Base-by-base conservation (phyloP, 2,797 vertebrate genomes). In the Gobionotothen gibberifrons region DNA sequence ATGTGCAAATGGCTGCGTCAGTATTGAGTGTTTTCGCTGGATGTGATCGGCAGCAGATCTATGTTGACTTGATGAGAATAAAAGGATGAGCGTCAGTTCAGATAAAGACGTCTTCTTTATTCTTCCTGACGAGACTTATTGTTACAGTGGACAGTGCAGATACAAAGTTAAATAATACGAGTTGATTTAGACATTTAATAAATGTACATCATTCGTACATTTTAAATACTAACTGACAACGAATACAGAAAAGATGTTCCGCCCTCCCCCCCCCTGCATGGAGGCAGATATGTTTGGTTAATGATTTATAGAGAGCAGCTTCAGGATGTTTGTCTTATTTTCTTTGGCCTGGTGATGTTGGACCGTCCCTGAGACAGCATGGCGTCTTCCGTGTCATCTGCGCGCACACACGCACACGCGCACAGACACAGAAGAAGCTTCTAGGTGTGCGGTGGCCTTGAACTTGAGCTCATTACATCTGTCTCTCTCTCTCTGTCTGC, bases 391-490 rank as follows among this genome's bases (percentile, higher is more conserved):
- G 22, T 46, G 67, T 82, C 76, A 44, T 55, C 19, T 51, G 44
- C 46, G 32, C 15, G 16, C 21, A 43, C 55, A 47, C 52, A 43
- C 60, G 15, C 52, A 15, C 70, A 26, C 57, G 21, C 56, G 19
- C 43, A 39, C 54, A 46, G 9, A 69, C 7, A 72, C 40, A 62
- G 40, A 14, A 47, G 57, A 40, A 48, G 62, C 73, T 63, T 69
- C 76, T 72, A 83, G 82, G 72, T 76, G 73, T 74, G 76, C 39
- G 21, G 60, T 56, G 85, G 84, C 83, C 90, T 93, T 91, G 90
- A 92, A 93, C 90, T 90, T 92, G 89, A 87, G 83, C 81, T 85
- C 40, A 68, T 85, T 84, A 53, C 69, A 80, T 84, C 65, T 69
- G 77, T 78, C 68, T 69, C 74, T 82, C 74, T 82, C 78, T 74